Percentiles rank a stretch among this genome's conserved stretches.
Evolutionary conservation across 2,888 invertebrate species (phyloP).

Genomic region (Dascillus cervinus): DNA sequence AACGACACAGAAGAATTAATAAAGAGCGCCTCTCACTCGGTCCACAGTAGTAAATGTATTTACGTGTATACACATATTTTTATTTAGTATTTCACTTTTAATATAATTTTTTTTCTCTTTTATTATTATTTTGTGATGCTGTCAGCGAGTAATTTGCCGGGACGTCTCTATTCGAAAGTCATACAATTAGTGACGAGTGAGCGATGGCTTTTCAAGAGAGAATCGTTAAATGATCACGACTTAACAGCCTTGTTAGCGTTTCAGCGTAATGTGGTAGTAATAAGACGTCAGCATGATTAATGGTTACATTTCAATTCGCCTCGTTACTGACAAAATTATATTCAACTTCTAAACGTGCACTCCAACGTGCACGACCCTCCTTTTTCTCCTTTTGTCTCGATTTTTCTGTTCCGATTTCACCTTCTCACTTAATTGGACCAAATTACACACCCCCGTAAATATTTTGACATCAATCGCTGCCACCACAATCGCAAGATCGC

Average conservation of each 20-base stretch:
- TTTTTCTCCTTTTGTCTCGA: background rate
- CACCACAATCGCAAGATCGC: too few relatives aligned
- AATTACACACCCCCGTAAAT: too few relatives aligned
- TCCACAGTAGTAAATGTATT: too few relatives aligned
- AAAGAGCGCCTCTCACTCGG: too few relatives aligned
- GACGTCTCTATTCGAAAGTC: conserved; percentile 12
- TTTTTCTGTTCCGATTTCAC: too few relatives aligned
- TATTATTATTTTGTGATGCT: conserved; percentile 7
- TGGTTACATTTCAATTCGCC: conserved; percentile 38
- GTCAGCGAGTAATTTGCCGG: conserved; percentile 16
- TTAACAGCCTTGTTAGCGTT: conserved; percentile 32
- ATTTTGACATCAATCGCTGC: too few relatives aligned
- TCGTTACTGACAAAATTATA: conserved; percentile 19
- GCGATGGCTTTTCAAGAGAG: conserved; percentile 11
- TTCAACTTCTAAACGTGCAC: background rate
- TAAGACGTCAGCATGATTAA: conserved; percentile 39
- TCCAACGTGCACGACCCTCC: background rate
- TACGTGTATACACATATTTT: too few relatives aligned
- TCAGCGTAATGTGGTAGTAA: conserved; percentile 39
- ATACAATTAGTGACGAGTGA: conserved; percentile 14
- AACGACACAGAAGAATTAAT: too few relatives aligned
- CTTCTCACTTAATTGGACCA: too few relatives aligned
- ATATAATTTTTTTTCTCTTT: conserved; percentile 5
- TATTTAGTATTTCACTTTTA: too few relatives aligned
- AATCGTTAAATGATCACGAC: conserved; percentile 26